These are phyloP conservation scores for Synergus gifuensis DNA, from an alignment of 2,888 invertebrate species.

Conservation along the genomic window DNA sequence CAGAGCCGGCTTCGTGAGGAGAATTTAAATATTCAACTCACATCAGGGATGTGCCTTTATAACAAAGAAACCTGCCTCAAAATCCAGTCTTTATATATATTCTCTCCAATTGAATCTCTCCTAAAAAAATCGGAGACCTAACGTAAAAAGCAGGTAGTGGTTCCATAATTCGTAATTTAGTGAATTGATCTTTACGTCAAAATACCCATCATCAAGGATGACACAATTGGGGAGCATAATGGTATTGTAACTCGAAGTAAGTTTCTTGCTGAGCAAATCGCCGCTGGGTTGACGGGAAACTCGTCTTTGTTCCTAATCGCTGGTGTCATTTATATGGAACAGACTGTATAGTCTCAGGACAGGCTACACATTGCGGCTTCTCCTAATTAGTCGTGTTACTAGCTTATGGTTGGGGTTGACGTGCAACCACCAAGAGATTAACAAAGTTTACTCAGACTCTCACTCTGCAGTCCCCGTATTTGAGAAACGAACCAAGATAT, in stretches of 20 bases:
- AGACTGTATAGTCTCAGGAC: not conserved
- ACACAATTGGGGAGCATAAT: conserved; percentile 11
- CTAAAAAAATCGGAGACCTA: too few relatives aligned
- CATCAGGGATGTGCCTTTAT: conserved; percentile 1
- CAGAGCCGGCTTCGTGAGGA: conserved; percentile 1
- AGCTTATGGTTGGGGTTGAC: conserved; percentile 8
- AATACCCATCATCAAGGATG: not conserved
- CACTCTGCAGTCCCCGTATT: not conserved
- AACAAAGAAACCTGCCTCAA: not conserved
- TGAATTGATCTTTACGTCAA: not conserved
- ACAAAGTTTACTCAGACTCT: conserved; percentile 46
- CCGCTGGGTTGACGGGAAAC: conserved; percentile 21
- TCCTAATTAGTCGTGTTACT: conserved; percentile 53
- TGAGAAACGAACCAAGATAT: not conserved
- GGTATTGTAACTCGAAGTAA: conserved; percentile 10
- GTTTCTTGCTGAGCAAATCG: conserved; percentile 29
- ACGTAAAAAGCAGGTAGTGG: too few relatives aligned
- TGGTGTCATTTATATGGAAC: conserved; percentile 36
- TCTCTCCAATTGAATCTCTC: not conserved
- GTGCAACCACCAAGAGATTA: conserved; percentile 54
- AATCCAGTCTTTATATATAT: not conserved
- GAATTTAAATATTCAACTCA: conserved; percentile 12
- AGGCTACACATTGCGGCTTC: conserved; percentile 44
- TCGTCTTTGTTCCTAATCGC: conserved; percentile 35
- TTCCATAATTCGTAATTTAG: not conserved